Evolutionary conservation across 2,113 vertebrate genomes (phyloP).

Genomic region (Hippocampus barbouri): DNA sequence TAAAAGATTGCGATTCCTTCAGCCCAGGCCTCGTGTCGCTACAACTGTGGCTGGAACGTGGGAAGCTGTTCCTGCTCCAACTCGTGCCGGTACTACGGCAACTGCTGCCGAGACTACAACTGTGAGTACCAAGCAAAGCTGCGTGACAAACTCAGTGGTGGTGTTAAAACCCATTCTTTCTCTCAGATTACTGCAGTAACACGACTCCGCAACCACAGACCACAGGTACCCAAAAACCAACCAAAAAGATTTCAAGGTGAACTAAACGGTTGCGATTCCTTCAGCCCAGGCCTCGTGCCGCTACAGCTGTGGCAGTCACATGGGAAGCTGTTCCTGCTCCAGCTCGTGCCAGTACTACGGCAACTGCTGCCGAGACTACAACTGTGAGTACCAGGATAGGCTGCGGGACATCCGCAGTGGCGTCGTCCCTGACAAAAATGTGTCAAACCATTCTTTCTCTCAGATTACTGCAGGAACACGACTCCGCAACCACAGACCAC

Average conservation of each 20-base stretch:
- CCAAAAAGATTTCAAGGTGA: no score
- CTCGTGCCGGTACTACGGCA: conserved; percentile 49
- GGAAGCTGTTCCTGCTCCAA: conserved; percentile 60
- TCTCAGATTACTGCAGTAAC: neutral
- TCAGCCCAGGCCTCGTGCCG: conserved; percentile 39
- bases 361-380: conserved; percentile 54
- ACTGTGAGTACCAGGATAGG: conserved; percentile 24
- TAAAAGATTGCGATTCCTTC: neutral
- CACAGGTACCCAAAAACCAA: neutral
- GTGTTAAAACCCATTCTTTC: neutral
- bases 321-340: conserved; percentile 61
- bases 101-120: conserved; percentile 52
- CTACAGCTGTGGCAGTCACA: conserved; percentile 24
- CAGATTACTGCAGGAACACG: neutral
- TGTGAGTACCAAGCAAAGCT: conserved; percentile 22
- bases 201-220: neutral
- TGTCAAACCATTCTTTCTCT: neutral
- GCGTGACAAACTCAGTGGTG: neutral
- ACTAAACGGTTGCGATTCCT: neutral
- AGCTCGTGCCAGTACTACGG: conserved; percentile 47
- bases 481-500: neutral
- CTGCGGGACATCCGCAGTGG: no score
- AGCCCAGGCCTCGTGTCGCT: conserved; percentile 38
- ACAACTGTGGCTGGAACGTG: conserved; percentile 27
- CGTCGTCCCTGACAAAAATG: neutral